Evolutionary conservation across 2,113 vertebrate species (phyloP).

Genomic region (Polyodon spathula): DNA sequence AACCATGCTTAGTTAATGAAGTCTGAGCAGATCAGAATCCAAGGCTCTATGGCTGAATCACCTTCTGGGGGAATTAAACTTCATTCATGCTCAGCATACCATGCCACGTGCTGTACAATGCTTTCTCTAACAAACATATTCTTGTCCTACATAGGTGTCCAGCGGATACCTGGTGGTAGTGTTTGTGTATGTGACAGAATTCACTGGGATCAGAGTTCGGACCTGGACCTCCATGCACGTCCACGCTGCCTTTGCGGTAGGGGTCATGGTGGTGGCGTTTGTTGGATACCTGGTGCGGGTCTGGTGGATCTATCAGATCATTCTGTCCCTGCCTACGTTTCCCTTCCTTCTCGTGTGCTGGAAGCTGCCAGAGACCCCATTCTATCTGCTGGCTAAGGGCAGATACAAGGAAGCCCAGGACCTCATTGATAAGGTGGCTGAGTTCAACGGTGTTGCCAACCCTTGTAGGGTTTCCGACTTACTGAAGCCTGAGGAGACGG

Average conservation of each 20-base stretch:
- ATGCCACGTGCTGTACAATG: not conserved
- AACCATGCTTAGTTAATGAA: no score
- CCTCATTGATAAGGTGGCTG: conserved; percentile 67
- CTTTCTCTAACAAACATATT: not conserved
- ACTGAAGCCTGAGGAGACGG: conserved; percentile 38
- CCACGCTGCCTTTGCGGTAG: conserved; percentile 81
- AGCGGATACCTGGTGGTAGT: conserved; percentile 89
- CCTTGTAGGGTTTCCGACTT: conserved; percentile 65
- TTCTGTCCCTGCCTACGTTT: conserved; percentile 69
- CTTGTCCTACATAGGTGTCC: conserved; percentile 58
- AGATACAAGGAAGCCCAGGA: conserved; percentile 63
- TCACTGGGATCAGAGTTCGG: conserved; percentile 76
- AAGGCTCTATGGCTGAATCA: no score
- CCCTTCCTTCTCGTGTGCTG: conserved; percentile 86
- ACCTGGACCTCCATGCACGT: conserved; percentile 90
- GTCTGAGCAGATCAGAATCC: no score
- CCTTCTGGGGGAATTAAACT: no score
- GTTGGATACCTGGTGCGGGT: conserved; percentile 73
- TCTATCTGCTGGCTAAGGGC: conserved; percentile 79
- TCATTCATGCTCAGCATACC: no score
- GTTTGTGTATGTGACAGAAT: conserved; percentile 91
- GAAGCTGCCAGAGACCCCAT: conserved; percentile 87
- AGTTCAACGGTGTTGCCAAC: conserved; percentile 60
- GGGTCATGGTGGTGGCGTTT: conserved; percentile 79
- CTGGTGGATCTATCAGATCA: conserved; percentile 87